Conservation (phyloP, 2,113 vertebrate genomes). For the Phoxinus phoxinus region DNA sequence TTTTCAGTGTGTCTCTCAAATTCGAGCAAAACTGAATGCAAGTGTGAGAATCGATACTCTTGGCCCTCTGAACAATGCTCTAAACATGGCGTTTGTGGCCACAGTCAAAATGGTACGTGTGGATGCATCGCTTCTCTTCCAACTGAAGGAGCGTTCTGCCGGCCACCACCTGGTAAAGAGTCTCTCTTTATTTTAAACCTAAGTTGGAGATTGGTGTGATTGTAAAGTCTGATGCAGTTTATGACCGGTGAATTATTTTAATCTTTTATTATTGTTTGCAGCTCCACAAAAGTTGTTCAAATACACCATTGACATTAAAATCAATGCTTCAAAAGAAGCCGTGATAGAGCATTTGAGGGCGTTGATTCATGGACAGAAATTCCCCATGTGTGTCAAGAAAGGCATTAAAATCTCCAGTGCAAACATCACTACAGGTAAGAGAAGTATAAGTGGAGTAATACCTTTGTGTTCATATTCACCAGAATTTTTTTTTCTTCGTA, state of each 20-base stretch:
- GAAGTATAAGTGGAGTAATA: neutral
- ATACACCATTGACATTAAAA: neutral
- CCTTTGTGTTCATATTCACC: neutral
- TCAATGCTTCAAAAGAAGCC: neutral
- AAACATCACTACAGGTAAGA: constrained; percentile 1
- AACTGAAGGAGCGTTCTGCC: neutral
- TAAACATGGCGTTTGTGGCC: neutral
- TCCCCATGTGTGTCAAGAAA: neutral
- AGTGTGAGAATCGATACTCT: neutral
- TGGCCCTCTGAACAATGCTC: neutral
- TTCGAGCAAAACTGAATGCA: neutral
- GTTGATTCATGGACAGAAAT: neutral
- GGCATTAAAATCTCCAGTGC: neutral
- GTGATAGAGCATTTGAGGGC: neutral
- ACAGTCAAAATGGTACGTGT: neutral
- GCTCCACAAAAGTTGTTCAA: neutral
- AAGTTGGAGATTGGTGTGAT: neutral
- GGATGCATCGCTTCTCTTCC: neutral
- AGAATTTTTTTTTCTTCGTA: too few relatives aligned
- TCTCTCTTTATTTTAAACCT: neutral
- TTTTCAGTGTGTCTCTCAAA: neutral
- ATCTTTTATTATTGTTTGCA: neutral
- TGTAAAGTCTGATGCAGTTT: accelerated
- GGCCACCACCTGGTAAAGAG: neutral
- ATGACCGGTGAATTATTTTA: accelerated